phyloP scores from a whole-genome alignment of 53 echinoderm and acorn worm species.

The Holothuria scabra region DNA sequence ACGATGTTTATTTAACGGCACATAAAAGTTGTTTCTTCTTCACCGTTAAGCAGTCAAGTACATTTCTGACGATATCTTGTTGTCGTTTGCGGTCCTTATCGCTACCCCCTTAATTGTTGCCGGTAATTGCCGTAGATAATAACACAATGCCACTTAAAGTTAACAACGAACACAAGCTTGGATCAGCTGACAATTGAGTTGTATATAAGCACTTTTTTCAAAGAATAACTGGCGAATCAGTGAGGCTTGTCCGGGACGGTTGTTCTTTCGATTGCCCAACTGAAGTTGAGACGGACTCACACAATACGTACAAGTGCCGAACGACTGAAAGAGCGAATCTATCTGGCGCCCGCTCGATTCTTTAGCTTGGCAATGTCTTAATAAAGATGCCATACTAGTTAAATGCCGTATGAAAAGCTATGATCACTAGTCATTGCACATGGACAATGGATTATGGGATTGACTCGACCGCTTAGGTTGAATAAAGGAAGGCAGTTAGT shows the following conservation, averaged over 20 bases:
- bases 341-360: conserved; percentile 21
- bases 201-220: conserved; percentile 15
- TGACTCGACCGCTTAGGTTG: neutral
- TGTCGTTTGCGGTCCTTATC: neutral
- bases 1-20: too few species aligned
- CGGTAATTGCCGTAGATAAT: conserved; percentile 37
- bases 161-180: conserved; percentile 6
- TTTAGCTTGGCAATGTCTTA: conserved; percentile 15
- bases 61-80: conserved; percentile 19
- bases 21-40: conserved; percentile 21
- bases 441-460: conserved; percentile 34
- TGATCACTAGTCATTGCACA: neutral
- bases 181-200: conserved; percentile 8
- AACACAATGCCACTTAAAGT: conserved; percentile 26
- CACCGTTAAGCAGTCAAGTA: conserved; percentile 31
- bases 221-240: conserved; percentile 5
- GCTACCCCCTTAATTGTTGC: conserved; percentile 16
- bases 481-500: neutral
- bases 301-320: too few species aligned
- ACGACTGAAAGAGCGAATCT: neutral
- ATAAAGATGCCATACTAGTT: conserved; percentile 30
- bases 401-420: conserved; percentile 5
- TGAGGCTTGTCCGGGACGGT: conserved; percentile 8
- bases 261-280: too few species aligned
- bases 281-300: too few species aligned